Base-by-base conservation (phyloP, 2,888 invertebrate species). In the Ornithoptera priamus region DNA sequence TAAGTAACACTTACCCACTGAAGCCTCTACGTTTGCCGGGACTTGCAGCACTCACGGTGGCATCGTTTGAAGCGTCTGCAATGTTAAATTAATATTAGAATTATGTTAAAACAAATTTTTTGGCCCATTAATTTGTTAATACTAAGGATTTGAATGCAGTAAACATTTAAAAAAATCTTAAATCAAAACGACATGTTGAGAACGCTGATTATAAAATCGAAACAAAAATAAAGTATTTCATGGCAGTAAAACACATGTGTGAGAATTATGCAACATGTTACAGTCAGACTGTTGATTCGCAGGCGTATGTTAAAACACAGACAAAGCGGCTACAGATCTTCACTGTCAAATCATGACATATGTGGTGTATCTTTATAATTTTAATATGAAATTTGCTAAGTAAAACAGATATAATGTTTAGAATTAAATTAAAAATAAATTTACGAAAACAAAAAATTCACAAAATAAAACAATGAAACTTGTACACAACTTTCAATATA, bases 21-120 rank as follows among this genome's bases (percentile, higher is more conserved):
- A 73, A 70, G 39, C 70, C 71, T 46, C 60, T 68, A 20, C 97
- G 93, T 84, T 97, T 97, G 66, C 97, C 96, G 36, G 96, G 96
- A 70, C 97, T 97, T 78, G 96, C 96, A 63, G 95, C 95, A 92
- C 92, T 85, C 82, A 92, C 83, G 82, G 90, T 92, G 67, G 92
- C 93, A 78, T 95, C 95, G 77, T 93, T 93, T 50, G 94, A 89
- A 69, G 94, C 93, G 84, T 96, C 96, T 95, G 94, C 92, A 94
- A 80, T 82, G 82, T 82, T 78, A 46, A 62, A 62, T 64, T 15
- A 0, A 57, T 20, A 20, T 57, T 20, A 64, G 4, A 17, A 62
- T 46, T n/a, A n/a, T 53, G 2, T 53, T 53, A 53, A n/a, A n/a
- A 53, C n/a, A n/a, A 53, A n/a, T 7, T 30, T 30, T 30, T n/a